phyloP scores from a whole-genome alignment of 1,140 invertebrate species.

The Papilio polytes region DNA sequence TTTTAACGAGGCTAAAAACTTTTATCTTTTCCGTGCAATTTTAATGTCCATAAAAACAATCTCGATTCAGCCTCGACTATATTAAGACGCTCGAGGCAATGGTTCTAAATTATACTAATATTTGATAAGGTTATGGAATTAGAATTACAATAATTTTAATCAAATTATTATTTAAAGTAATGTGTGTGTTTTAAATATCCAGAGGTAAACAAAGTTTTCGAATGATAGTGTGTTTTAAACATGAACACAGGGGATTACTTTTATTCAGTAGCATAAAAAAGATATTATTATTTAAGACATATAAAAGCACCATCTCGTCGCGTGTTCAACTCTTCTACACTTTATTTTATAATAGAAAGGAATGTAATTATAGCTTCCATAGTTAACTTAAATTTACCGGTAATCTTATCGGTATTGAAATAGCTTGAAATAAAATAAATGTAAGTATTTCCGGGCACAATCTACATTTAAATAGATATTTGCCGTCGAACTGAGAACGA shows the following conservation, averaged over 20 bases:
- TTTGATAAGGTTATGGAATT: background rate
- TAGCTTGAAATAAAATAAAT: constrained; percentile 75
- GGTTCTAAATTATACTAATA: background rate
- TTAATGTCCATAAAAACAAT: constrained; percentile 27
- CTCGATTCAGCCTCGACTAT: background rate
- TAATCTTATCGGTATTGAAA: constrained; percentile 55
- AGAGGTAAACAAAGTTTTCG: too few species aligned
- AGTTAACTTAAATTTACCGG: constrained; percentile 8
- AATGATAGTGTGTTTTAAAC: too few species aligned
- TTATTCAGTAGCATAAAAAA: too few species aligned
- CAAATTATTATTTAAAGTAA: too few species aligned
- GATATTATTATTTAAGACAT: too few species aligned
- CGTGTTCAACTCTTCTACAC: too few species aligned
- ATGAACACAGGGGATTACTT: too few species aligned
- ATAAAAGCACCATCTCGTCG: too few species aligned
- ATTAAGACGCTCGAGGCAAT: background rate
- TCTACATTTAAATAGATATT: constrained; percentile 58
- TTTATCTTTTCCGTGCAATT: constrained; percentile 23
- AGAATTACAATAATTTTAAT: too few species aligned
- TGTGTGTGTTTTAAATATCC: too few species aligned
- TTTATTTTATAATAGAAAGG: too few species aligned
- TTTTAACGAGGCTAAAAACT: constrained; percentile 27
- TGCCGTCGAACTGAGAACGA: constrained; percentile 24
- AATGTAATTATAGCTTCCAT: background rate
- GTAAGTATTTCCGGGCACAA: constrained; percentile 78